These are phyloP conservation scores for Opisthograptis luteolata DNA, from an alignment of 2,888 invertebrate genomes.

Conservation along the genomic window DNA sequence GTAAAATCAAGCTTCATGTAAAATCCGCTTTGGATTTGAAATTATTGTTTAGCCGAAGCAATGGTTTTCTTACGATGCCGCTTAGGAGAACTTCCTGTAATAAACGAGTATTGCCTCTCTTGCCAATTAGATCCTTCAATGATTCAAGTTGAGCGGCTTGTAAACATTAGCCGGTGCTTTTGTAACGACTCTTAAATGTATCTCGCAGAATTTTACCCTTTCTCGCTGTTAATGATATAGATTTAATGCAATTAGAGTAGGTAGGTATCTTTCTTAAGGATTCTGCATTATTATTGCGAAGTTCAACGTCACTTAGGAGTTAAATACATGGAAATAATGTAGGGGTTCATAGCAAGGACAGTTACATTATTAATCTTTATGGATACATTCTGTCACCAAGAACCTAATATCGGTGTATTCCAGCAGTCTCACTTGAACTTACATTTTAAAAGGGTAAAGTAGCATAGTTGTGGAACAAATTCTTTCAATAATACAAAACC, in stretches of 20 bases:
- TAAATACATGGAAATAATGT: no score
- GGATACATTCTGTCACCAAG: no score
- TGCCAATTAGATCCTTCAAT: constrained; percentile 38
- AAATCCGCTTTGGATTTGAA: constrained; percentile 10
- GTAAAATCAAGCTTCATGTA: background rate
- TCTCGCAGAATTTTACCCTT: constrained; percentile 1
- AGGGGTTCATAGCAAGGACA: no score
- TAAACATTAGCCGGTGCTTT: constrained; percentile 31
- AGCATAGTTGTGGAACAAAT: no score
- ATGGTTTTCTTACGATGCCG: constrained; percentile 10
- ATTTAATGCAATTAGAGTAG: background rate
- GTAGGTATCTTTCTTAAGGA: no score
- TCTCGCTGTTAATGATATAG: background rate
- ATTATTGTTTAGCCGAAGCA: background rate
- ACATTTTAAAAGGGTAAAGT: no score
- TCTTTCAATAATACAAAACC: no score
- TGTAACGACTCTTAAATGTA: constrained; percentile 4
- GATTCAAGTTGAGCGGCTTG: constrained; percentile 37
- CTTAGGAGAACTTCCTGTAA: constrained; percentile 31
- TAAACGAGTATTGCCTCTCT: constrained; percentile 37
- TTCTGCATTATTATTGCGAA: no score
- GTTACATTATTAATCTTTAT: no score
- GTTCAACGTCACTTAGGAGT: no score
- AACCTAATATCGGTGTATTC: no score
- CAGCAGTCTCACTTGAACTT: no score